A percentile compares a stretch with the other conserved stretches of the same genome.
Evolutionary conservation across 2,113 vertebrate genomes (phyloP).

Genomic region (Suricata suricatta): DNA sequence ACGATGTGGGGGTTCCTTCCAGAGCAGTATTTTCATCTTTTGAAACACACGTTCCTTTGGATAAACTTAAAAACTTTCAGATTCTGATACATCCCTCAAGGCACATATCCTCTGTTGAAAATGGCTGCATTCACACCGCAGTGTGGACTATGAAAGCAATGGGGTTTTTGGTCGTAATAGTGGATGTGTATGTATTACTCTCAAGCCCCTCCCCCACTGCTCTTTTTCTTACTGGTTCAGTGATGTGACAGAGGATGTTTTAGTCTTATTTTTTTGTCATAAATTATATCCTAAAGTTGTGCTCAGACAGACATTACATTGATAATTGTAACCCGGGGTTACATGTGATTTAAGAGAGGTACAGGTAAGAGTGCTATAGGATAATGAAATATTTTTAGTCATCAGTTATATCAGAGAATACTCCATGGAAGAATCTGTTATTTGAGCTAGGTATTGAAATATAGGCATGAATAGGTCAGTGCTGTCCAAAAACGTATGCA

Average conservation of each 20-base stretch:
- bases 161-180: background rate
- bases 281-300: background rate
- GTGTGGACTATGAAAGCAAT: background rate
- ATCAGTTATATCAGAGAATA: background rate
- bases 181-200: background rate
- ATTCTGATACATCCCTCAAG: background rate
- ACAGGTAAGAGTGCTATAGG: background rate
- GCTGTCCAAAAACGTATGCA: background rate
- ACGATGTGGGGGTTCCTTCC: background rate
- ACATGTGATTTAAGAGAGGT: background rate
- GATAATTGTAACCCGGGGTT: background rate
- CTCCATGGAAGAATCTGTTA: background rate
- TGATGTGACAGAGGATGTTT: background rate
- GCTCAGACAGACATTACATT: background rate
- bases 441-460: background rate
- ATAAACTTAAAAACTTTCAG: constrained; percentile 4
- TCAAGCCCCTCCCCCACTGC: background rate
- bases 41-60: background rate
- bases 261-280: background rate
- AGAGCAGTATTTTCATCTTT: constrained; percentile 6
- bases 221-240: background rate
- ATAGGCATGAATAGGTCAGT: background rate
- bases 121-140: background rate
- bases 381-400: background rate
- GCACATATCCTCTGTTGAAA: background rate